Evolutionary conservation across 2,888 invertebrate genomes (phyloP).

Genomic region (Notodromas monacha): DNA sequence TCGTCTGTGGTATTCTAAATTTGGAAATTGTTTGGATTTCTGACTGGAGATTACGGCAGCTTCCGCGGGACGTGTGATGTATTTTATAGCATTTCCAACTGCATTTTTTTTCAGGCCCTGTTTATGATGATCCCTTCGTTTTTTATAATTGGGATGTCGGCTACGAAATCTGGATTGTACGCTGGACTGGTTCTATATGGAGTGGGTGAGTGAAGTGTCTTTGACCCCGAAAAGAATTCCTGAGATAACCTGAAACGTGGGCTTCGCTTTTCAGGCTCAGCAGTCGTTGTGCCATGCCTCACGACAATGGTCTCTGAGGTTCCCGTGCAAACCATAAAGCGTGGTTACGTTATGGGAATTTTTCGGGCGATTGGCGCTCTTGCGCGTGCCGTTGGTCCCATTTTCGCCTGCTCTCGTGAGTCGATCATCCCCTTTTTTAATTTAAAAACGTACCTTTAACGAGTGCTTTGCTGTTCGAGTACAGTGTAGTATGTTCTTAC

Average conservation of each 20-base stretch:
- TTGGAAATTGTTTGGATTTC: too few relatives aligned
- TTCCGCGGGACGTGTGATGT: too few relatives aligned
- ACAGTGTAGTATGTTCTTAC: too few relatives aligned
- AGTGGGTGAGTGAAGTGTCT: conserved; percentile 31
- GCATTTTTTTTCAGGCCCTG: conserved; percentile 24
- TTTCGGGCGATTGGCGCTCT: conserved; percentile 76
- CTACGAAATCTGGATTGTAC: conserved; percentile 26
- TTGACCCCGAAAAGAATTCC: conserved; percentile 8
- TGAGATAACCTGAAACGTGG: conserved; percentile 5
- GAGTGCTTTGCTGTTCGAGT: too few relatives aligned
- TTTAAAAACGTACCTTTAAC: too few relatives aligned
- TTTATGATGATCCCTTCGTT: conserved; percentile 57
- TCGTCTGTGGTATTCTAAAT: too few relatives aligned
- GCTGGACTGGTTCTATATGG: conserved; percentile 55
- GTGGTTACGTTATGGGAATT: conserved; percentile 70
- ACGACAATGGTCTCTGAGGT: conserved; percentile 59
- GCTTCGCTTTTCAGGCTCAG: conserved; percentile 18
- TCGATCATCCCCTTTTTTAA: too few relatives aligned
- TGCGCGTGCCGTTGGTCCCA: conserved; percentile 64
- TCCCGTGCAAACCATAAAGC: conserved; percentile 39
- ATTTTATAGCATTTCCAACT: too few relatives aligned
- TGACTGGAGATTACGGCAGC: too few relatives aligned
- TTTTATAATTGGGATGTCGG: conserved; percentile 44
- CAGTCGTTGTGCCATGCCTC: conserved; percentile 67
- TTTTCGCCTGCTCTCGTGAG: conserved; percentile 46